Percentiles rank a stretch among this genome's conserved stretches.
Conservation (phyloP, 2,113 vertebrate species). For the Panthera tigris region DNA sequence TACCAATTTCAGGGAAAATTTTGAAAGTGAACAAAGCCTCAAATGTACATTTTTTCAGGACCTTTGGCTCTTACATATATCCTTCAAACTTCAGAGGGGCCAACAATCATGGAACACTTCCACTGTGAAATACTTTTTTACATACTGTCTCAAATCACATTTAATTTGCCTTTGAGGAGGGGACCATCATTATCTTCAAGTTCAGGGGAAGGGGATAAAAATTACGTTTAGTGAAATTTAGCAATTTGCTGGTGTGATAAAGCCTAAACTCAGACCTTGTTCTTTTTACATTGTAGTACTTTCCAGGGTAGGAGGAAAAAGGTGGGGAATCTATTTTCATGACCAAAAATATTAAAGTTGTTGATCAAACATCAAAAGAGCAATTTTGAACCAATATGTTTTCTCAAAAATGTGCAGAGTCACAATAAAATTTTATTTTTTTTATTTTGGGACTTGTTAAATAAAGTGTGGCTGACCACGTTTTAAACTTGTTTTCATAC, state of each 20-base stretch:
- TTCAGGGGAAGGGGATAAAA: not conserved
- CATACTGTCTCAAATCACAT: not conserved
- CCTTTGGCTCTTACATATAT: not conserved
- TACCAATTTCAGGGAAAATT: not conserved
- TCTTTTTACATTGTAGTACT: not conserved
- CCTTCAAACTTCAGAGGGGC: not conserved
- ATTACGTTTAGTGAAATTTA: not conserved
- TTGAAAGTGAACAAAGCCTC: not conserved
- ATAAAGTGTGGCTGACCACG: not conserved
- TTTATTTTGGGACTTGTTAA: not conserved
- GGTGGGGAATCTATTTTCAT: not conserved
- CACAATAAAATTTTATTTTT: not conserved
- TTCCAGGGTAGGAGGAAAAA: not conserved
- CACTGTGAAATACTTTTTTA: not conserved
- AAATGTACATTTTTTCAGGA: not conserved
- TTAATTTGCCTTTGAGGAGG: not conserved
- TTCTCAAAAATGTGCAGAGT: not conserved
- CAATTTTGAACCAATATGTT: not conserved
- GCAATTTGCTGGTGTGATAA: not conserved
- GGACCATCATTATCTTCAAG: not conserved
- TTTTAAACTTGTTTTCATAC: not conserved
- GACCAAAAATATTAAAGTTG: not conserved
- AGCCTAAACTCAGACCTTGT: not conserved
- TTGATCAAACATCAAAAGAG: not conserved
- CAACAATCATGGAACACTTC: not conserved